A percentile compares a stretch with the other conserved stretches of the same genome.
Conservation (phyloP, 92 coral and sea anemone genomes). For the Umimayanthus chanpuru region DNA sequence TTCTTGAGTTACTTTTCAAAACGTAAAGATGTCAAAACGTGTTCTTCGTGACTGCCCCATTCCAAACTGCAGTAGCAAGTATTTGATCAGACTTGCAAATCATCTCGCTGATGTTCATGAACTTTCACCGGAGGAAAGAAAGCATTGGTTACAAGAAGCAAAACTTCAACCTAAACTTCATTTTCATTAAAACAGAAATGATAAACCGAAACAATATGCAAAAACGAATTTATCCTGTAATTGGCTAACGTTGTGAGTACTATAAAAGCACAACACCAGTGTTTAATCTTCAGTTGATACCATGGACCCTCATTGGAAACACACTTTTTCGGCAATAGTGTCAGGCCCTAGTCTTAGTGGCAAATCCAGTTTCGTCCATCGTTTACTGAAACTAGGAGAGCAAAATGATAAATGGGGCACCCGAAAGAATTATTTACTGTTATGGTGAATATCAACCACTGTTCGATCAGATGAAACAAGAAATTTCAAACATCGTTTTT, state of each 20-base stretch:
- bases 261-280: too few relatives aligned
- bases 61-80: slow-evolving; percentile 17
- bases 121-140: slow-evolving; percentile 23
- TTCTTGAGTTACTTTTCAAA: not conserved
- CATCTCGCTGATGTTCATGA: slow-evolving; percentile 40
- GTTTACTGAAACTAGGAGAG: too few relatives aligned
- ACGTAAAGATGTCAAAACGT: slow-evolving; percentile 25
- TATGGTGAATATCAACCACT: too few relatives aligned
- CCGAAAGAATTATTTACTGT: too few relatives aligned
- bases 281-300: too few relatives aligned
- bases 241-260: not conserved
- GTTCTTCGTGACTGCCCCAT: not conserved
- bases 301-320: too few relatives aligned
- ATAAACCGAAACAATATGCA: not conserved
- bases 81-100: slow-evolving; percentile 23
- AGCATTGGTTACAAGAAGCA: slow-evolving; percentile 29
- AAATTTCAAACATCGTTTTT: too few relatives aligned
- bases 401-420: too few relatives aligned
- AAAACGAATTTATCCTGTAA: not conserved
- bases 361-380: too few relatives aligned
- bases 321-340: too few relatives aligned
- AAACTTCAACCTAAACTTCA: slow-evolving; percentile 7
- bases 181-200: not conserved
- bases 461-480: too few relatives aligned
- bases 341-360: too few relatives aligned